A percentile compares a stretch with the other conserved stretches of the same genome.
Evolutionary conservation across 2,797 vertebrate species (phyloP).

Genomic region (Pithecia hirsuta): DNA sequence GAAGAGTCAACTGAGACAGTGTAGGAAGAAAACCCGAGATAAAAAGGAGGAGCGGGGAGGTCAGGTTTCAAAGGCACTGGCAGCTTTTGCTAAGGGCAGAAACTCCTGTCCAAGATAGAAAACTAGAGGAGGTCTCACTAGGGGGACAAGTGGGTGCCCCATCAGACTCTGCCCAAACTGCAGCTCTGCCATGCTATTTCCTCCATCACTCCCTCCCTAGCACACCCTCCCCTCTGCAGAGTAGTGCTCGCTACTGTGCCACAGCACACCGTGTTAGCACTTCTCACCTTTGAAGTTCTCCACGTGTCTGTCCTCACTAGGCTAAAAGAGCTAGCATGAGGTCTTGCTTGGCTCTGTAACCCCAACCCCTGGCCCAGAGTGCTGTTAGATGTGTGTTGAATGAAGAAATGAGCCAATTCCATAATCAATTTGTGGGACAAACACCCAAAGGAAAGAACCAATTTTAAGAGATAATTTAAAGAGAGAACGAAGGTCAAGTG

Average conservation of each 20-base stretch:
- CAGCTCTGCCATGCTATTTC: rapidly evolving
- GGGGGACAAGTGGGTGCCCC: background rate
- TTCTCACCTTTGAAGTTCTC: background rate
- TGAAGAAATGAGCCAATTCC: background rate
- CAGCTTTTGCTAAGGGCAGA: background rate
- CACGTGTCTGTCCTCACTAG: background rate
- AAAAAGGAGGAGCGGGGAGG: background rate
- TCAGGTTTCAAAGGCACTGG: background rate
- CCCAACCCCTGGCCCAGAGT: background rate
- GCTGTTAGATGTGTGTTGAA: background rate
- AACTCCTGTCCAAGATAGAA: background rate
- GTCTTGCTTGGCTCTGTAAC: background rate
- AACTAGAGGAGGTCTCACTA: background rate
- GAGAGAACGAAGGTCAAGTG: background rate
- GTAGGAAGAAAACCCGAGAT: background rate
- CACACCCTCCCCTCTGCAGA: background rate
- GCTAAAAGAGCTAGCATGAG: background rate
- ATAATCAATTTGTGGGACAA: background rate
- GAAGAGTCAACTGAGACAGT: background rate
- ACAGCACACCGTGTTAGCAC: background rate
- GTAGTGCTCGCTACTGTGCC: rapidly evolving
- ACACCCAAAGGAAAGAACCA: background rate
- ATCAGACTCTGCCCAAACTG: background rate
- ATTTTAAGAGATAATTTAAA: background rate
- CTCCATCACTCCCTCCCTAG: background rate